phyloP scores from a whole-genome alignment of 2,113 vertebrate species.

The Mus pahari region DNA sequence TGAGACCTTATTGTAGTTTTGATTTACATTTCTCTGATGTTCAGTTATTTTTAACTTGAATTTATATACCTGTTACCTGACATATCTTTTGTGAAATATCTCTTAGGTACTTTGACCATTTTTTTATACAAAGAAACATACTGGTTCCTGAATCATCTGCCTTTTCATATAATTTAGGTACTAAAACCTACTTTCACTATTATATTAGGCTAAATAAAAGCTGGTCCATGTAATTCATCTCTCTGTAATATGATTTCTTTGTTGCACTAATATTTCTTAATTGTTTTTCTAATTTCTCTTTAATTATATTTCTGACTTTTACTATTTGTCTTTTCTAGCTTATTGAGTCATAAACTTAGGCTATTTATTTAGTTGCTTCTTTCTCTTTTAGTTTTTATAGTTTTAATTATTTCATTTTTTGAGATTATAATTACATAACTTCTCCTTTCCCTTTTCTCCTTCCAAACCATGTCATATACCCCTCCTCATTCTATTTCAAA shows the following conservation, averaged over 20 bases:
- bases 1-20: not conserved
- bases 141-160: not conserved
- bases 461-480: not conserved
- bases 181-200: not conserved
- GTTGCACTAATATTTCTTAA: not conserved
- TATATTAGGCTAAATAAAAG: not conserved
- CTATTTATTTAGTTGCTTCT: not conserved
- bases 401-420: not conserved
- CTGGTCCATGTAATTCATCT: no score
- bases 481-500: not conserved
- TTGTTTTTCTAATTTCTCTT: not conserved
- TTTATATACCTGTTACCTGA: not conserved
- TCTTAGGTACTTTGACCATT: not conserved
- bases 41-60: not conserved
- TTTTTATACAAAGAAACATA: not conserved
- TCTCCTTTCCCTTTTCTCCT: not conserved
- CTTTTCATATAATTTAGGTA: not conserved
- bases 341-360: not conserved
- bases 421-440: not conserved
- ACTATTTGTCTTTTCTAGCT: not conserved
- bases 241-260: not conserved
- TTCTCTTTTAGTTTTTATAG: not conserved
- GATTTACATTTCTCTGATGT: conserved; percentile 10
- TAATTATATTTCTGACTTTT: not conserved
- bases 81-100: not conserved